These are phyloP conservation scores for Rafetus swinhoei DNA, from an alignment of 2,113 vertebrate genomes.

Conservation along the genomic window DNA sequence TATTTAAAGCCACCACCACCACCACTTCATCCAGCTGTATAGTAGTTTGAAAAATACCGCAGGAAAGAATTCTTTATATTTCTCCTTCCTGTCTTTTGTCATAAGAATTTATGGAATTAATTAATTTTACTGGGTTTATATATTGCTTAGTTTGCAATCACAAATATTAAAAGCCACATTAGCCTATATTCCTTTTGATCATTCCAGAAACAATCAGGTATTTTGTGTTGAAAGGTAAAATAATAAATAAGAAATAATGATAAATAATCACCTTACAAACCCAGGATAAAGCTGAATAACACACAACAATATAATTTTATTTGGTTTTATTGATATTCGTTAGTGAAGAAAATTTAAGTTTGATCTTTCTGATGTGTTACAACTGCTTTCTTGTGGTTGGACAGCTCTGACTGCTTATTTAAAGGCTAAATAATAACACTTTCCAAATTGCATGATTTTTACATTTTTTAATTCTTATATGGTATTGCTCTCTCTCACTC, in stretches of 20 bases:
- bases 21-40: not conserved
- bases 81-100: not conserved
- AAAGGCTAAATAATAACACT: slow-evolving; percentile 56
- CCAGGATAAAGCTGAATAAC: not conserved
- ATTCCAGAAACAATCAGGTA: not conserved
- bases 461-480: slow-evolving; percentile 43
- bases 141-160: not conserved
- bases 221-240: not conserved
- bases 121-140: not conserved
- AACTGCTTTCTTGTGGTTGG: slow-evolving; percentile 60
- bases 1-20: not conserved
- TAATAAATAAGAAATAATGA: too few relatives aligned
- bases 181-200: not conserved
- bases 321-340: slow-evolving; percentile 77
- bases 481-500: slow-evolving; percentile 55
- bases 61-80: not conserved
- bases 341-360: slow-evolving; percentile 67
- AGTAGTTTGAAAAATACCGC: not conserved
- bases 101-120: not conserved
- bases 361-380: slow-evolving; percentile 60
- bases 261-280: not conserved
- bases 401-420: slow-evolving; percentile 37
- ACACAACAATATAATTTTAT: slow-evolving; percentile 40
- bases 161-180: not conserved
- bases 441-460: not conserved